Base-by-base conservation (phyloP, 2,797 vertebrate genomes). In the Tolypeutes matacus region DNA sequence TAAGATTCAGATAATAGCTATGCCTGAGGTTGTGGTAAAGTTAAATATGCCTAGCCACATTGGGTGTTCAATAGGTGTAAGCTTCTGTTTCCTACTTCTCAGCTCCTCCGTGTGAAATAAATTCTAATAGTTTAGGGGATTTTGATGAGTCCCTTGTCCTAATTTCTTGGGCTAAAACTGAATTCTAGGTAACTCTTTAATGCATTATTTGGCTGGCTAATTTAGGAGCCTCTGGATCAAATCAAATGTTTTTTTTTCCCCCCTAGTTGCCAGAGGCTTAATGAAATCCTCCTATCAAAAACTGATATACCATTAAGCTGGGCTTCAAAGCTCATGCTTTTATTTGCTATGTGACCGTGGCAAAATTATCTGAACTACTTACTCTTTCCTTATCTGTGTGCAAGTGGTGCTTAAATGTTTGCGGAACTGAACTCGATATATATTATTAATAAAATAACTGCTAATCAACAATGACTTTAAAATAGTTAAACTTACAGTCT, bases 111-210 rank as follows among this genome's bases (percentile, higher is more conserved):
- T 31, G 76, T 36, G 25, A 95, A 95, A 56, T 89, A 49, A 93
- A 91, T 82, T 92, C 58, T 60, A 89, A 65, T 64, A 95, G 60
- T 67, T 70, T n/a, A 91, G 58, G 27, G 49, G 49, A 78, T 95
- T 93, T 84, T 80, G 60, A 91, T 72, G 27, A 83, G 17, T 70
- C n/a, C 21, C 20, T 34, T 92, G 72, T 6, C 23, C 51, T 89
- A 84, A 88, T 75, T 90, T 95, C 53, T 46, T 92, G 42, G 49
- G 56, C 82, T 96, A 95, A 94, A 95, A 94, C 87, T n/a, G 25
- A 83, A 51, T 53, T 89, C 65, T 82, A 58, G 27, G 84, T 70
- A 95, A 93, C 5, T 39, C 65, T 76, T 88, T 62, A 93, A 42
- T 91, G 12, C 20, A 88, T 82, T 86, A 86, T 6, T 92, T 90